Conservation (phyloP, 2,113 vertebrate genomes). For the Corythornis cristatus region DNA sequence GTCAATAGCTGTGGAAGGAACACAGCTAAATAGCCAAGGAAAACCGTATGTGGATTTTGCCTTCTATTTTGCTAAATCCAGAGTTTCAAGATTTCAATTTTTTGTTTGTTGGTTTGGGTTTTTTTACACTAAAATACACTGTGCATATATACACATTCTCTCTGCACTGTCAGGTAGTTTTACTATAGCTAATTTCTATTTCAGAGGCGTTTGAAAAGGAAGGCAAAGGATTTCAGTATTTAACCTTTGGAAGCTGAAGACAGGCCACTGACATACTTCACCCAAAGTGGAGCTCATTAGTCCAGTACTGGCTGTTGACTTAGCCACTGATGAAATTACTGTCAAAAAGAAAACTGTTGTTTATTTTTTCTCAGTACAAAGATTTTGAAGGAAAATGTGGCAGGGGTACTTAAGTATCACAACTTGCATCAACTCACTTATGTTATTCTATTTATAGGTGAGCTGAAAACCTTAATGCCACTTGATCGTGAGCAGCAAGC, state of each 20-base stretch:
- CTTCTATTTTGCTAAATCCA: background rate
- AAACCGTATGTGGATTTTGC: background rate
- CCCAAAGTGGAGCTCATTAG: background rate
- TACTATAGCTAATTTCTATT: background rate
- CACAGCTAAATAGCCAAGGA: background rate
- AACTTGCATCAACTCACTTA: background rate
- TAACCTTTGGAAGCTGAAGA: background rate
- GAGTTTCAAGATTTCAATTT: background rate
- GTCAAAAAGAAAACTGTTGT: background rate
- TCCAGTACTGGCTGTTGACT: background rate
- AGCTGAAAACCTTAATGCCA: slow-evolving; percentile 86
- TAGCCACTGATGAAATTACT: background rate
- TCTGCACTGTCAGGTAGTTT: background rate
- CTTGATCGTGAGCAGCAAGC: slow-evolving; percentile 89
- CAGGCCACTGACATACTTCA: background rate
- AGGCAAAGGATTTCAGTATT: background rate
- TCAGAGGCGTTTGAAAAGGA: background rate
- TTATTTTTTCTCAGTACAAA: background rate
- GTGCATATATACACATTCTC: background rate
- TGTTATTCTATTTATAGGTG: slow-evolving; percentile 77
- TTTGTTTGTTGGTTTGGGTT: background rate
- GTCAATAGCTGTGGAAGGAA: background rate
- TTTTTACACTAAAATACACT: background rate
- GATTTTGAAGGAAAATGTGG: background rate
- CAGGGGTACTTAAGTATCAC: background rate